Percentiles rank a stretch among this genome's conserved stretches.
phyloP scores from a whole-genome alignment of 2,888 invertebrate genomes.

The Hermaeophaga mercurialis region DNA sequence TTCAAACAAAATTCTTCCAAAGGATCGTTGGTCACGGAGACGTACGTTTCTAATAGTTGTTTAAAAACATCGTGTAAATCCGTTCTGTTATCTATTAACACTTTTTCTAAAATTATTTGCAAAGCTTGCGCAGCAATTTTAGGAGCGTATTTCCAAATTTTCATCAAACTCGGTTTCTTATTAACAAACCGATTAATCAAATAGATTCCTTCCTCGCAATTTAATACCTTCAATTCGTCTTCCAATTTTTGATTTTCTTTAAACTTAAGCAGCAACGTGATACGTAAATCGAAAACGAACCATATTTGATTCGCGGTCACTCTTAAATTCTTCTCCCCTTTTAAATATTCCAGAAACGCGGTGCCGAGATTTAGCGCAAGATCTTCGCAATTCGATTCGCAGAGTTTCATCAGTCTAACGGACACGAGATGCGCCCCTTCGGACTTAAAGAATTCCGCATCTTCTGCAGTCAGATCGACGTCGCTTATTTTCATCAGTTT shows the following conservation, averaged over 20 bases:
- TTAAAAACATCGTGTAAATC: constrained; percentile 46
- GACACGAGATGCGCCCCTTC: constrained; percentile 64
- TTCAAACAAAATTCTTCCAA: constrained; percentile 44
- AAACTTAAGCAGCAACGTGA: constrained; percentile 63
- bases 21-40: constrained; percentile 46
- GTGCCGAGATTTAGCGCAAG: constrained; percentile 64
- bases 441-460: constrained; percentile 61
- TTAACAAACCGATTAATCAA: constrained; percentile 59
- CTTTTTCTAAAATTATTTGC: constrained; percentile 61
- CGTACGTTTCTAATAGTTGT: constrained; percentile 54
- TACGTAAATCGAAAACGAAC: constrained; percentile 65
- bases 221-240: constrained; percentile 61
- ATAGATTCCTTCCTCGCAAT: constrained; percentile 61
- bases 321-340: constrained; percentile 48
- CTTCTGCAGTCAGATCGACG: constrained; percentile 47
- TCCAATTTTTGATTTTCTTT: constrained; percentile 61
- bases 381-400: constrained; percentile 66
- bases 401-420: constrained; percentile 64
- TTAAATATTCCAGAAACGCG: constrained; percentile 55
- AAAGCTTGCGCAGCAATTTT: constrained; percentile 62
- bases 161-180: constrained; percentile 58
- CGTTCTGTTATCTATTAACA: constrained; percentile 55
- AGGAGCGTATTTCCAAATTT: constrained; percentile 62
- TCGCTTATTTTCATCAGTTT: constrained; percentile 47
- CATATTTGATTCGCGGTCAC: constrained; percentile 60